A percentile compares a stretch with the other conserved stretches of the same genome.
Evolutionary conservation across 2,888 invertebrate genomes (phyloP).

Genomic region (Oxytorus armatus): DNA sequence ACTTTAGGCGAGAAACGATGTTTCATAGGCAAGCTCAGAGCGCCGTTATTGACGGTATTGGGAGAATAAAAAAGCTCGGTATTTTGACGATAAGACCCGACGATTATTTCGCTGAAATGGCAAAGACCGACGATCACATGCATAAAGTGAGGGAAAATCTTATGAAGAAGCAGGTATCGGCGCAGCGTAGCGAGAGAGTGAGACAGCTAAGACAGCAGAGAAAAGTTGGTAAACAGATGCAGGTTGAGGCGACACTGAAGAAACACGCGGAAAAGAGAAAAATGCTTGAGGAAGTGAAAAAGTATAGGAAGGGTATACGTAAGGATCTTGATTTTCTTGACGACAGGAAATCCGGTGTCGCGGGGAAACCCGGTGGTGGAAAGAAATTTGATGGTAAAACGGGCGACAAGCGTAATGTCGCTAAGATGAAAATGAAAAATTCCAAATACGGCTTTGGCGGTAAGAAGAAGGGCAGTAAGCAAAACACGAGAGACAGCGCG

Average conservation of each 20-base stretch:
- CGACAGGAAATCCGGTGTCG: constrained; percentile 83
- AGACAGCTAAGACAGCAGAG: constrained; percentile 95
- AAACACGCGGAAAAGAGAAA: constrained; percentile 96
- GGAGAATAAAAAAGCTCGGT: constrained; percentile 90
- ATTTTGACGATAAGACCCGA: constrained; percentile 94
- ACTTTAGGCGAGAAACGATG: constrained; percentile 95
- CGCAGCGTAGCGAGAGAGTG: constrained; percentile 95
- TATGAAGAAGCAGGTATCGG: constrained; percentile 92
- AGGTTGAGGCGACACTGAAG: constrained; percentile 93
- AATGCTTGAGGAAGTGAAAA: constrained; percentile 96
- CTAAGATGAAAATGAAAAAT: constrained; percentile 90
- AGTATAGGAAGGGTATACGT: constrained; percentile 94
- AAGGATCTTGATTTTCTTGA: constrained; percentile 93
- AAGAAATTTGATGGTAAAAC: constrained; percentile 80
- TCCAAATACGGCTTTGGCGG: constrained; percentile 98
- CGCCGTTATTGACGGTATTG: constrained; percentile 93
- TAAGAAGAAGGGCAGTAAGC: constrained; percentile 95
- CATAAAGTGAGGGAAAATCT: constrained; percentile 95
- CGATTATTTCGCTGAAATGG: constrained; percentile 99
- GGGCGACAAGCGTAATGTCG: constrained; percentile 78
- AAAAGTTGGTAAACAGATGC: constrained; percentile 96
- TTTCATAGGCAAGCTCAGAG: constrained; percentile 95
- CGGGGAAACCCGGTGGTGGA: constrained; percentile 79
- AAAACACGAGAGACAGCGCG: constrained; percentile 93
- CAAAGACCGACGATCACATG: constrained; percentile 98